A percentile compares a stretch with the other conserved stretches of the same genome.
Conservation (phyloP, 1,140 invertebrate species). For the Delia radicum region DNA sequence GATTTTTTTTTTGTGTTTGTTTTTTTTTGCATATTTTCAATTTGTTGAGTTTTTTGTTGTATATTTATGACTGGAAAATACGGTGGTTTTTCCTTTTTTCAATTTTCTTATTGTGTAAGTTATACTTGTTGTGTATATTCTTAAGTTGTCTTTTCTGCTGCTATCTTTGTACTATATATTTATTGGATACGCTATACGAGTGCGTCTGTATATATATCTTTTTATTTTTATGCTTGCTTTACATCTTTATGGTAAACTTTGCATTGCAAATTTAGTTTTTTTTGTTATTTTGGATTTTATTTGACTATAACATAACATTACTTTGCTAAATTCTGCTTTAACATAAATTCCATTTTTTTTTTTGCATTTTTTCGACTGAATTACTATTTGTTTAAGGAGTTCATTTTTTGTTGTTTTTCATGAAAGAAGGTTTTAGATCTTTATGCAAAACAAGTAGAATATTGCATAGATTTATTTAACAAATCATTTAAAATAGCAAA, state of each 20-base stretch:
- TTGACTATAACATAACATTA: no score
- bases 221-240: neutral
- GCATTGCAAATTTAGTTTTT: constrained; percentile 4
- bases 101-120: neutral
- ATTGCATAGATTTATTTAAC: neutral
- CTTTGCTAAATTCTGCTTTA: neutral
- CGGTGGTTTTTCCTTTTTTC: neutral
- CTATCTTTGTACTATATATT: no score
- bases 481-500: neutral
- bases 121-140: neutral
- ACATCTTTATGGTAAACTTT: neutral
- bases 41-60: neutral
- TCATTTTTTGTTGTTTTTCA: neutral
- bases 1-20: neutral
- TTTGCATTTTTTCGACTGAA: neutral
- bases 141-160: neutral
- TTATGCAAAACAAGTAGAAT: neutral
- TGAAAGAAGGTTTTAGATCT: neutral
- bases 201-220: neutral
- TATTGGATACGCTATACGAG: neutral
- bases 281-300: neutral
- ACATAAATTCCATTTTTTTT: neutral
- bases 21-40: neutral
- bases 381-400: neutral
- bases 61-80: neutral